Conservation (phyloP, 2,797 vertebrate genomes). For the Cynodonichthys magdalenae region DNA sequence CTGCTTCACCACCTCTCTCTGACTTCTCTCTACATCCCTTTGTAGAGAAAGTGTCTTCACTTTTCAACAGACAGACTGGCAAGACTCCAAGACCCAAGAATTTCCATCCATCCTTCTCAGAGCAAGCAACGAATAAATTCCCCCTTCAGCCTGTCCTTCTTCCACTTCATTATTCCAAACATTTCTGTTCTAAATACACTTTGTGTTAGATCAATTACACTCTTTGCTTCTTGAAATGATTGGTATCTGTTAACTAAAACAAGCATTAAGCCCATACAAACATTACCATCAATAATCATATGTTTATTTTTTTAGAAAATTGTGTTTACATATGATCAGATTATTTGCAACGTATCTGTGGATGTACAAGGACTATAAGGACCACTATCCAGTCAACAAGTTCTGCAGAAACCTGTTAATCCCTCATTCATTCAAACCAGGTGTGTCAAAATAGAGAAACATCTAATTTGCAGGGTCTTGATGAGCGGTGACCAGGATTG, state of each 20-base stretch:
- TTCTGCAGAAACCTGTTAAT: too few relatives aligned
- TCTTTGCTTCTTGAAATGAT: constrained; percentile 5
- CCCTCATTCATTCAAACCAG: too few relatives aligned
- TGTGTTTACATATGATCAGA: background rate
- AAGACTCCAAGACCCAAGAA: constrained; percentile 31
- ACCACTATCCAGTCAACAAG: too few relatives aligned
- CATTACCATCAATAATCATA: background rate
- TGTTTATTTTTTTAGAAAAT: background rate
- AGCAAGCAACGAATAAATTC: constrained; percentile 24
- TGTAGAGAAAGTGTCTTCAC: constrained; percentile 26
- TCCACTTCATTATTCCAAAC: constrained; percentile 30
- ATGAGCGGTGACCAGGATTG: too few relatives aligned
- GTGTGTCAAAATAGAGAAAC: too few relatives aligned
- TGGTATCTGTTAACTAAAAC: constrained; percentile 3
- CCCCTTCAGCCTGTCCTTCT: constrained; percentile 17
- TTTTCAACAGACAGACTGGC: constrained; percentile 35
- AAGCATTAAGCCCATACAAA: background rate
- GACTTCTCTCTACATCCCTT: constrained; percentile 20
- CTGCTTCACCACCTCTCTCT: constrained; percentile 25
- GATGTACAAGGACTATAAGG: too few relatives aligned
- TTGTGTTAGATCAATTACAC: constrained; percentile 1
- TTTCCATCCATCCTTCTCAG: constrained; percentile 14
- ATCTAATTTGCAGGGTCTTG: too few relatives aligned
- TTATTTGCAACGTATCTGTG: background rate
- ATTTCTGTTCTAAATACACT: constrained; percentile 30